Evolutionary conservation across 1,140 invertebrate species (phyloP).

Genomic region (Heliconius nattereri): DNA sequence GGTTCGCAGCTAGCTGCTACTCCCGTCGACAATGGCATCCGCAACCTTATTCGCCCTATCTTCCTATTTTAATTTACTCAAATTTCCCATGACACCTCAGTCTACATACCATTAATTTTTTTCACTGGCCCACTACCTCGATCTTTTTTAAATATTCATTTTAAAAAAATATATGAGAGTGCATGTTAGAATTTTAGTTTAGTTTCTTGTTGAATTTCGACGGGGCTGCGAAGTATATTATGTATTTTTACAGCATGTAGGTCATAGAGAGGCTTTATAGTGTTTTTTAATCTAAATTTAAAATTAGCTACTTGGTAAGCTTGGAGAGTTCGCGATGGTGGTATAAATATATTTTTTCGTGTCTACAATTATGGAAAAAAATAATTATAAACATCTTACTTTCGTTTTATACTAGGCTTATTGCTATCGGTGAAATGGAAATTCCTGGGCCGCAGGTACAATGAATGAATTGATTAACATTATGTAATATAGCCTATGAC

Average conservation of each 20-base stretch:
- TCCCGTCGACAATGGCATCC: slow-evolving; percentile 25
- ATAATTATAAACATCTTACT: too few species aligned
- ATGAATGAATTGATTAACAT: too few species aligned
- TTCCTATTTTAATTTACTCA: slow-evolving; percentile 81
- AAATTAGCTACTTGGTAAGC: not conserved
- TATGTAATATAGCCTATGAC: too few species aligned
- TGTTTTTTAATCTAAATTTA: slow-evolving; percentile 1
- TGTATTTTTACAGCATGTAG: not conserved
- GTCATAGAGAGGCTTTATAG: not conserved
- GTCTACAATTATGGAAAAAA: too few species aligned
- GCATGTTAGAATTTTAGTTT: not conserved
- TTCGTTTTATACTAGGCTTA: too few species aligned
- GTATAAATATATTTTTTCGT: too few species aligned
- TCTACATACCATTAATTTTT: slow-evolving; percentile 70
- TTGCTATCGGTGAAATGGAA: too few species aligned
- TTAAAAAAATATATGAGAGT: not conserved
- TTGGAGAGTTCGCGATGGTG: too few species aligned
- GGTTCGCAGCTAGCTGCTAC: slow-evolving; percentile 1
- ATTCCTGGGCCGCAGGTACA: too few species aligned
- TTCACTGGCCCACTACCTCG: slow-evolving; percentile 50
- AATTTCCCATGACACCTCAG: slow-evolving; percentile 79
- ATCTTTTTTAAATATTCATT: slow-evolving; percentile 31
- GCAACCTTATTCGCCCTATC: slow-evolving; percentile 75
- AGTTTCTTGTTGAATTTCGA: not conserved
- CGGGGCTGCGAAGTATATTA: not conserved